Evolutionary conservation across 2,888 invertebrate species (phyloP), one percentile per base, ranked within the genome.

Genomic region (Entomobrya multifasciata): DNA sequence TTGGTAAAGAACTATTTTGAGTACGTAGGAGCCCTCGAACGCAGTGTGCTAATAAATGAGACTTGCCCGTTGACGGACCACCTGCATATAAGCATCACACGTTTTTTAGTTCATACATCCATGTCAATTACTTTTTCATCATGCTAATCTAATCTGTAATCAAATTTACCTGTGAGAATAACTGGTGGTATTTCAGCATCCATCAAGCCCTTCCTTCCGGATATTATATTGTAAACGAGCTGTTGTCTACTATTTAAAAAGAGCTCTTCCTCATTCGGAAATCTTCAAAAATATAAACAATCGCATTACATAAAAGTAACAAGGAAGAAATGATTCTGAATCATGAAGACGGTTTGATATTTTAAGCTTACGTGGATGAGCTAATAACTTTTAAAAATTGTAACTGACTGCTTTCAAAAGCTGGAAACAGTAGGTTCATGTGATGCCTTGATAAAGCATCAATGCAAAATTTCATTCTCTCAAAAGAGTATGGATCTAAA

Each of bases 31-130:
- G 93, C 91, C 95, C 95, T 91, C 95, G 95, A 49, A 96, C 95
- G 0, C 95, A 95, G 90, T 94, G 93, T 0, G 96, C 96, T 90
- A 97, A 93, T 0, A 97, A 96, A 91, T 95, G 96, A 0, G 97
- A 97, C 92, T 97, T 97, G 0, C 97, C 97, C 0, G 96, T 97
- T n/a, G 96, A 97, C 92, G 96, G 97, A 0, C 97, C 96, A 1
- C 96, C 93, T 92, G 86, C 27, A 70, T 22, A 20, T n/a, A n/a
- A n/a, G n/a, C n/a, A n/a, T n/a, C n/a, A 10, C 15, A 57, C 36
- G 4, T 36, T 36, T 36, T 15, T 30, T 20, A 77, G 22, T 2
- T 6, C 13, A 57, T 57, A 10, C 15, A n/a, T n/a, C 11, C n/a
- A 62, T 30, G 6, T 15, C 60, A 27, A 30, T 6, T 57, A 62